Conservation (phyloP, 2,888 invertebrate genomes). For the Oscheius sp. region DNA sequence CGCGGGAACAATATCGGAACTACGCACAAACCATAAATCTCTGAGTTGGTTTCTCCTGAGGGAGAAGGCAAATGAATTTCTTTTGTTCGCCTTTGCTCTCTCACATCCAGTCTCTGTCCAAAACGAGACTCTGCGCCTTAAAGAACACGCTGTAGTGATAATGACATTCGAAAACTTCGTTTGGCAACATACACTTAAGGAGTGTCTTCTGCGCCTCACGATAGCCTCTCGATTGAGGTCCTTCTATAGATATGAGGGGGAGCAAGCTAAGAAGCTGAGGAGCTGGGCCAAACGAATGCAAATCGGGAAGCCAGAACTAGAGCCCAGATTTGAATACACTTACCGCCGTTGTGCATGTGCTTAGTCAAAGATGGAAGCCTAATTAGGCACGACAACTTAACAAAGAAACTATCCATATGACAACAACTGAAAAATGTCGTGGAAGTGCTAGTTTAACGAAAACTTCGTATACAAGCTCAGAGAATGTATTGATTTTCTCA, state of each 20-base stretch:
- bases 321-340: conserved; percentile 38
- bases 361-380: conserved; percentile 24
- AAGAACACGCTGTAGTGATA: conserved; percentile 35
- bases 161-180: conserved; percentile 36
- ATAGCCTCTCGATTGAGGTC: conserved; percentile 25
- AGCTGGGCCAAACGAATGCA: conserved; percentile 35
- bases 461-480: not conserved
- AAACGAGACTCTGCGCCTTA: conserved; percentile 11
- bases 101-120: not conserved
- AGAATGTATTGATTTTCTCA: not conserved
- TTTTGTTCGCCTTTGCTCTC: not conserved
- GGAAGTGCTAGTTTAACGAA: not conserved
- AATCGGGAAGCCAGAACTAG: conserved; percentile 36
- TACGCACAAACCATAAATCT: conserved; percentile 22
- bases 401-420: conserved; percentile 29
- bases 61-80: conserved; percentile 26
- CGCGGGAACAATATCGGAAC: conserved; percentile 11
- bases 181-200: conserved; percentile 37
- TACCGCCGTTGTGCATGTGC: conserved; percentile 36
- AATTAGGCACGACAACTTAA: conserved; percentile 31
- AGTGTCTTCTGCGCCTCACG: conserved; percentile 13
- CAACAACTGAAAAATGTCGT: not conserved
- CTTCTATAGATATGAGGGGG: conserved; percentile 19
- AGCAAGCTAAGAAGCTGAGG: conserved; percentile 5
- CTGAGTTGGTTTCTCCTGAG: conserved; percentile 8